phyloP scores from a whole-genome alignment of 2,888 invertebrate genomes.

The Halictus quadricinctus region DNA sequence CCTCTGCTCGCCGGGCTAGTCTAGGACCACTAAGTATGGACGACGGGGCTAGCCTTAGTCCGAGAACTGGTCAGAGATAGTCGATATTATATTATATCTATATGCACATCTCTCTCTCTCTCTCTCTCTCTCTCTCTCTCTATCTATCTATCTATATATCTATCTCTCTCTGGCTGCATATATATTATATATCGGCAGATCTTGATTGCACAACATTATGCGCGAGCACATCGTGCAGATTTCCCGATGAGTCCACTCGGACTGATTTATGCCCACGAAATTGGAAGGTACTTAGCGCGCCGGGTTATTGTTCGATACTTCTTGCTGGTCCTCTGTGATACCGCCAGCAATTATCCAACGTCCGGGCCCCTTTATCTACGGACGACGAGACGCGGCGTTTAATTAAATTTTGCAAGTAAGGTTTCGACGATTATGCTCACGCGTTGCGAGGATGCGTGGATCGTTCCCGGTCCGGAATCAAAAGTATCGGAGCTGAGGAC shows the following conservation, averaged over 20 bases:
- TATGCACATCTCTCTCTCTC: background rate
- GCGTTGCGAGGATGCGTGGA: background rate
- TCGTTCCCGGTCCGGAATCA: background rate
- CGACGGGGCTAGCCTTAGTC: slow-evolving; percentile 74
- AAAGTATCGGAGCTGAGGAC: background rate
- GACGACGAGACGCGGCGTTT: slow-evolving; percentile 25
- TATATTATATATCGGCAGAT: slow-evolving; percentile 75
- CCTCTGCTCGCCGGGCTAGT: slow-evolving; percentile 78
- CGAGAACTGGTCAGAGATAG: slow-evolving; percentile 77
- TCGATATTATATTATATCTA: slow-evolving; percentile 79
- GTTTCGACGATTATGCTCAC: slow-evolving; percentile 19
- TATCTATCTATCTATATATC: background rate
- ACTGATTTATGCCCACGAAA: slow-evolving; percentile 50
- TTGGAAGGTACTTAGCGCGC: slow-evolving; percentile 42
- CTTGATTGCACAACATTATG: slow-evolving; percentile 80
- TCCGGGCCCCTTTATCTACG: background rate
- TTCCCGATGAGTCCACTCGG: slow-evolving; percentile 56
- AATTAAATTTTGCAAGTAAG: slow-evolving; percentile 50
- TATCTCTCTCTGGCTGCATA: background rate
- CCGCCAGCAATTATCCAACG: slow-evolving; percentile 13
- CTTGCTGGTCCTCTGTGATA: slow-evolving; percentile 42
- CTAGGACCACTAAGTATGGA: slow-evolving; percentile 81
- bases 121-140: background rate
- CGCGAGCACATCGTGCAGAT: slow-evolving; percentile 71
- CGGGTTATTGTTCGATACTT: slow-evolving; percentile 53